Percentiles rank a stretch among this genome's conserved stretches.
phyloP scores from a whole-genome alignment of 2,797 vertebrate genomes.

The Borostomias antarcticus region DNA sequence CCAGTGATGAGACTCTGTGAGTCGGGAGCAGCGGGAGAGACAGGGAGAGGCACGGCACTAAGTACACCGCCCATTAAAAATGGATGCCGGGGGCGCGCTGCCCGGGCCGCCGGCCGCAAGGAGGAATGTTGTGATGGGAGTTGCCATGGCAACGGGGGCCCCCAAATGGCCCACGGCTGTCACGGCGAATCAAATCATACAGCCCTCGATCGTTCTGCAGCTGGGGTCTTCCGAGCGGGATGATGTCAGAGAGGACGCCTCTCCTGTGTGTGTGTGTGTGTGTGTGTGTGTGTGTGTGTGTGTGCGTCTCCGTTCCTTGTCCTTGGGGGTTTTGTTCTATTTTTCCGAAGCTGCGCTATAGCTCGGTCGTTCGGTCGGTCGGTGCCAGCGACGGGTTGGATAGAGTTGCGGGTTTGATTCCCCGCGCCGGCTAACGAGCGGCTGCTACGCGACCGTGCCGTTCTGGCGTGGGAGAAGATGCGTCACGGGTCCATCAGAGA shows the following conservation, averaged over 20 bases:
- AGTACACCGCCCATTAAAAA: constrained; percentile 55
- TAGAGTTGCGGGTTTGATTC: neutral
- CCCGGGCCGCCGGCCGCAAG: constrained; percentile 36
- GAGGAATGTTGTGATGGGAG: constrained; percentile 70
- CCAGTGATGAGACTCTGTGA: constrained; percentile 44
- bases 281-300: constrained; percentile 26
- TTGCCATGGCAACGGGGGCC: constrained; percentile 71
- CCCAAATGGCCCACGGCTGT: constrained; percentile 73
- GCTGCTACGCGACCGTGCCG: neutral
- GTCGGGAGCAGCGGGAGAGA: neutral
- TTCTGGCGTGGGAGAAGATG: neutral
- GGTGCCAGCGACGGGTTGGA: neutral
- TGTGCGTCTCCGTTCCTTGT: constrained; percentile 8
- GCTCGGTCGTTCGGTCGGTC: too few species aligned
- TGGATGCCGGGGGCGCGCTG: neutral
- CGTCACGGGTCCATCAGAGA: neutral
- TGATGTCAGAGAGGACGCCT: constrained; percentile 58
- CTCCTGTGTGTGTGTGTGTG: constrained; percentile 16
- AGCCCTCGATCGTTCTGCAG: constrained; percentile 39
- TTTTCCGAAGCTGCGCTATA: too few species aligned
- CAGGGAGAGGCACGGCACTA: constrained; percentile 47
- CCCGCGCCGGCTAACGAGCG: neutral
- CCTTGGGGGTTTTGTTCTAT: neutral
- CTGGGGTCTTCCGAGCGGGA: constrained; percentile 53
- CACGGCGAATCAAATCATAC: constrained; percentile 73